Percentiles rank a stretch among this genome's conserved stretches.
These are phyloP conservation scores for Arge pagana DNA, from an alignment of 2,888 invertebrate genomes.

Conservation along the genomic window DNA sequence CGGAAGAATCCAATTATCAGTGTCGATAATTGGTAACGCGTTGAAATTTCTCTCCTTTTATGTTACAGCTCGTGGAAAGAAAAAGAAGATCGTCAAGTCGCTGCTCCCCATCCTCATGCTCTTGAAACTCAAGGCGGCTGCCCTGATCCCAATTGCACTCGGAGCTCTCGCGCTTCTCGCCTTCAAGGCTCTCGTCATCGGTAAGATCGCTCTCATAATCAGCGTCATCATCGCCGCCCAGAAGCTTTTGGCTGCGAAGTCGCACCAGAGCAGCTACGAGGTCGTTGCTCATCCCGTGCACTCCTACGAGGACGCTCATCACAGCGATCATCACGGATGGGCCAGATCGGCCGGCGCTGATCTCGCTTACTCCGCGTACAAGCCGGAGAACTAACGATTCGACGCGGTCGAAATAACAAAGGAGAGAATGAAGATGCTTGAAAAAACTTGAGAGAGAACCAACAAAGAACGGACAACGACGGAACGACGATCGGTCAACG, in stretches of 20 bases:
- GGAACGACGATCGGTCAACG: too few relatives aligned
- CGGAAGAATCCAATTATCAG: neutral
- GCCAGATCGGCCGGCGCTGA: constrained; percentile 70
- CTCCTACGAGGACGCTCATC: constrained; percentile 55
- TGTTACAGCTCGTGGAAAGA: constrained; percentile 67
- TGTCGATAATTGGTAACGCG: neutral
- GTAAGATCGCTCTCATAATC: constrained; percentile 81
- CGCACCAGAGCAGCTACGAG: constrained; percentile 75
- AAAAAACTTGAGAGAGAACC: too few relatives aligned
- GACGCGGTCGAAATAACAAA: too few relatives aligned
- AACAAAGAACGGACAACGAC: too few relatives aligned
- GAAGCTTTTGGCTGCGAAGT: constrained; percentile 75
- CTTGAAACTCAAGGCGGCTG: constrained; percentile 78
- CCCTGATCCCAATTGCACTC: constrained; percentile 76
- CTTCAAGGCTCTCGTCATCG: constrained; percentile 82
- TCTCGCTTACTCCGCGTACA: constrained; percentile 74
- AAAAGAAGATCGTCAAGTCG: constrained; percentile 79
- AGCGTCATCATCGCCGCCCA: constrained; percentile 78
- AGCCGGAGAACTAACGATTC: constrained; percentile 54
- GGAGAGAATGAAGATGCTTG: too few relatives aligned
- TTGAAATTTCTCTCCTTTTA: neutral
- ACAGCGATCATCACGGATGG: constrained; percentile 69
- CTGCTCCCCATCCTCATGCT: constrained; percentile 76
- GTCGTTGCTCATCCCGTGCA: constrained; percentile 57
- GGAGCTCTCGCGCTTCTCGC: constrained; percentile 79